Base-by-base conservation (phyloP, 1,140 invertebrate genomes). In the Calycopis cecrops region DNA sequence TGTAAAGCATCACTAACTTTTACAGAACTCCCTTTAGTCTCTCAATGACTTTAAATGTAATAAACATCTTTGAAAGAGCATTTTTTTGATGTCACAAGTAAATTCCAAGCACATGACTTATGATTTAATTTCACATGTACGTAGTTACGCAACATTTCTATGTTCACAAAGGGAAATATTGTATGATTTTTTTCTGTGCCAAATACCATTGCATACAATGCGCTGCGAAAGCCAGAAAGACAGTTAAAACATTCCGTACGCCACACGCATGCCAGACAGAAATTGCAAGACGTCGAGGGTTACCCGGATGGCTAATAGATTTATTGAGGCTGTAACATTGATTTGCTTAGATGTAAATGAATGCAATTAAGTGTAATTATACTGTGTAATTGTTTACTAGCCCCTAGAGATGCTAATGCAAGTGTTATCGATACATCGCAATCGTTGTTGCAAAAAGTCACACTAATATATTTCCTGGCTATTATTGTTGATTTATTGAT, bases 331-430 rank as follows among this genome's bases (percentile, higher is more conserved):
- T 55, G 40, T 55, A 59, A 59, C 56, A 59, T 67, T 61, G 57
- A 59, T 49, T 63, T 52, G 48, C 56, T 48, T 38, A 28, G 49
- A 58, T 65, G 59, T 58, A 60, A 68, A 68, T 63, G 55, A 62
- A 51, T 52, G 52, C 49, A 65, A 69, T 65, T 69, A 69, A 57
- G 44, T 61, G 35, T 59, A 63, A 68, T 68, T 68, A 65, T 57
- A 61, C 50, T 64, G 63, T 60, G 63, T 59, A 65, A 68, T 50
- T 52, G 58, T 66, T 66, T 35, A 17, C 52, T 47, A 35, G 28
- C 21, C 33, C 35, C 49, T 54, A 11, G 28, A 28, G 21, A 28
- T 28, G 21, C 21, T 28, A 28, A 28, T 6, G 21, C 21, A 28
- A 28, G 2, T 28, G 21, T 3, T 28, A 28, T 28, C 21, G 21